Evolutionary conservation across 2,888 invertebrate genomes (phyloP).

Genomic region (Craniophora ligustri): DNA sequence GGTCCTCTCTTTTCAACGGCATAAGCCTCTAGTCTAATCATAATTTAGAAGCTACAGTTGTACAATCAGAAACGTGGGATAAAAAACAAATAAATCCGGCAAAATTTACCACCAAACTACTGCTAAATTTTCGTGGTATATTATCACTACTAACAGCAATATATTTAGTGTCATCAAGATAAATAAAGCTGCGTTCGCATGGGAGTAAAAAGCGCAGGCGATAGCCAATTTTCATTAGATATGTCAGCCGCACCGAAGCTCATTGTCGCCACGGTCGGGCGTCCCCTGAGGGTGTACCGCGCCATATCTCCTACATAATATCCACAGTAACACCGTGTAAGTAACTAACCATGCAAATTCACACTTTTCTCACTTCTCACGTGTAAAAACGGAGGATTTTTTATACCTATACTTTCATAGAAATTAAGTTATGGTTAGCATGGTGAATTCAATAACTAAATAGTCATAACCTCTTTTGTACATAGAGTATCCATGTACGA

Average conservation of each 20-base stretch:
- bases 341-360: slow-evolving; percentile 28
- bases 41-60: no score
- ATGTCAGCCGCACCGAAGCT: slow-evolving; percentile 42
- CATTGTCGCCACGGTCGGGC: slow-evolving; percentile 37
- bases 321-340: slow-evolving; percentile 26
- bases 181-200: slow-evolving; percentile 30
- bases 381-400: not conserved
- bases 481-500: no score
- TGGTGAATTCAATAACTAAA: no score
- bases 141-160: slow-evolving; percentile 25
- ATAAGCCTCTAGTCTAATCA: no score
- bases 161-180: slow-evolving; percentile 1
- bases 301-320: slow-evolving; percentile 48
- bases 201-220: slow-evolving; percentile 35
- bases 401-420: no score
- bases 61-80: no score
- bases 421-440: no score
- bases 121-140: not conserved
- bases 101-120: no score
- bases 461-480: no score
- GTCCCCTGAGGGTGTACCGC: slow-evolving; percentile 51
- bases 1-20: no score
- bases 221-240: slow-evolving; percentile 54
- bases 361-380: slow-evolving; percentile 10
- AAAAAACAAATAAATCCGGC: no score